Conservation (phyloP, 2,113 vertebrate genomes). For the Sylvia atricapilla region DNA sequence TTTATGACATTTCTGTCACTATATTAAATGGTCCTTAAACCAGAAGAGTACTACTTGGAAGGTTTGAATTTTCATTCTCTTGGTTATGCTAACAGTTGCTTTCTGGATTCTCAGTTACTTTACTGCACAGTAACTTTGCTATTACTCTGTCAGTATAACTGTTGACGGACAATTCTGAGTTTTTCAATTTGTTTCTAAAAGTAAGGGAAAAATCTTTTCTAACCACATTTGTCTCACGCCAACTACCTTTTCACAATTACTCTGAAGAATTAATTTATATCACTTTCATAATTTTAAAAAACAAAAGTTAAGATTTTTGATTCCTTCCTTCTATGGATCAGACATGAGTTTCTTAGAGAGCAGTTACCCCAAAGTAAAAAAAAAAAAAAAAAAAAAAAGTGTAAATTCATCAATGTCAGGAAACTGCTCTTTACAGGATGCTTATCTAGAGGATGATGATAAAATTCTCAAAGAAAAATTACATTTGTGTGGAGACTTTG, state of each 20-base stretch:
- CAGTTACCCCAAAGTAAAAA: neutral
- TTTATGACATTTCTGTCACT: neutral
- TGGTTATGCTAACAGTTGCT: neutral
- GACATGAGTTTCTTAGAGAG: neutral
- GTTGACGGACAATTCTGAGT: accelerated
- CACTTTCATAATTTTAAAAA: neutral
- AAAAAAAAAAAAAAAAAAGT: neutral
- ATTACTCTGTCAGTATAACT: neutral
- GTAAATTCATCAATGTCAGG: neutral
- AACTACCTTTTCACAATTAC: neutral
- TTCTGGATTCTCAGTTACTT: neutral
- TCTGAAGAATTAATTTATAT: neutral
- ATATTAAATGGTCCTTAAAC: neutral
- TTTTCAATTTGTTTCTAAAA: neutral
- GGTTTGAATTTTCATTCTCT: neutral
- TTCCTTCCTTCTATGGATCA: neutral
- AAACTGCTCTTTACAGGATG: neutral
- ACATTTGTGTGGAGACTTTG: neutral
- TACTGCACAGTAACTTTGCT: neutral
- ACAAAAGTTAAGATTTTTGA: neutral
- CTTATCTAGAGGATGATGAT: neutral
- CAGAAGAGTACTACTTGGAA: neutral
- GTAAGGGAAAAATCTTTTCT: neutral
- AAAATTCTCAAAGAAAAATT: neutral
- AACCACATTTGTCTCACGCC: neutral